Evolutionary conservation across 2,797 vertebrate species (phyloP).

Genomic region (Ctenopoma multispine): DNA sequence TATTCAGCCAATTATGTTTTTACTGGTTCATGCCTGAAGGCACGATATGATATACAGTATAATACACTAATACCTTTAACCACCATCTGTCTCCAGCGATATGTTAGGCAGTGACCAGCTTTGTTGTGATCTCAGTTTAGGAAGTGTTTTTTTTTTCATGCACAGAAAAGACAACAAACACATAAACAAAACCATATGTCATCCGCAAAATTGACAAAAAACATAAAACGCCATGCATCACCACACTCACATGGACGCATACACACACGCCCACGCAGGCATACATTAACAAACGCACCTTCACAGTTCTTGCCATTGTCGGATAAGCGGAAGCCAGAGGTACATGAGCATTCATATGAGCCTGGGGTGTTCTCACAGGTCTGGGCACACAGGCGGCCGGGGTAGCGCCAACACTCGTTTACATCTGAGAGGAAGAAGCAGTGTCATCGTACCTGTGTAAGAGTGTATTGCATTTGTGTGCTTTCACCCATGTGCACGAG

Average conservation of each 20-base stretch:
- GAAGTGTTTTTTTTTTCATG: constrained; percentile 10
- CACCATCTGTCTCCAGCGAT: neutral
- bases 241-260: constrained; percentile 51
- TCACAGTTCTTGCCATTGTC: constrained; percentile 89
- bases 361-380: constrained; percentile 95
- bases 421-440: constrained; percentile 85
- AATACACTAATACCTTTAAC: constrained; percentile 16
- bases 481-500: constrained; percentile 38
- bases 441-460: constrained; percentile 40
- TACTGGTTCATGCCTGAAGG: constrained; percentile 43
- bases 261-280: constrained; percentile 28
- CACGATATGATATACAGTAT: constrained; percentile 27
- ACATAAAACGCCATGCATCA: constrained; percentile 43
- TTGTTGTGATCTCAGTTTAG: constrained; percentile 20
- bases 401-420: constrained; percentile 96
- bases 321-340: constrained; percentile 90
- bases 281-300: constrained; percentile 69
- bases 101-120: constrained; percentile 30
- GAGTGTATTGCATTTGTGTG: constrained; percentile 21
- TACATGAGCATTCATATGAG: constrained; percentile 94
- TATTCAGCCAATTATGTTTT: constrained; percentile 64
- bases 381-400: constrained; percentile 94
- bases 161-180: constrained; percentile 24
- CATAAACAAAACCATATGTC: constrained; percentile 49
- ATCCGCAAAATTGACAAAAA: constrained; percentile 46